phyloP scores from a whole-genome alignment of 2,797 vertebrate species.

The Falco berigora region DNA sequence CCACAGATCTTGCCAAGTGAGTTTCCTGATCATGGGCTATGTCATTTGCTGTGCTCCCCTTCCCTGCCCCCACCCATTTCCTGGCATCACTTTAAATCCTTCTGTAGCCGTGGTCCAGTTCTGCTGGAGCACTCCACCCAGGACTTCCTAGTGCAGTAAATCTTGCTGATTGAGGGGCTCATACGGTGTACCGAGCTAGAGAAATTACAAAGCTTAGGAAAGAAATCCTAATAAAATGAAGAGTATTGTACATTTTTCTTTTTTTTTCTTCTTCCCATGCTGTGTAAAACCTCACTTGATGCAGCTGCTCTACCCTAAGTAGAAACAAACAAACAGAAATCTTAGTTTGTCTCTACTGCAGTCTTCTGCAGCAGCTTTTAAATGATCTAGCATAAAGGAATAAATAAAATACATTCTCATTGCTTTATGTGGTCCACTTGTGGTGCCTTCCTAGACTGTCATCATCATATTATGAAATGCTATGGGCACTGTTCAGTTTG shows the following conservation, averaged over 20 bases:
- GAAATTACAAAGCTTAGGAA: background rate
- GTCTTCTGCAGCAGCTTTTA: background rate
- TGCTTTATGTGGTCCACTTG: background rate
- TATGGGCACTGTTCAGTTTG: background rate
- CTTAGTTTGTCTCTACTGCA: background rate
- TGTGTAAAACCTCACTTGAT: background rate
- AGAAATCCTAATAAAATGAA: background rate
- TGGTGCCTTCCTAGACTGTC: background rate
- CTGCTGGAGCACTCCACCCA: constrained; percentile 51
- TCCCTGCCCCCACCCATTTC: constrained; percentile 71
- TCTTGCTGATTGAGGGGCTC: background rate
- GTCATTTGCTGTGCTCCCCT: constrained; percentile 63
- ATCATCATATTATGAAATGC: background rate
- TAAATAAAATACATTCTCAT: background rate
- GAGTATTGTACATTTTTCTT: background rate
- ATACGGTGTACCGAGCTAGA: background rate
- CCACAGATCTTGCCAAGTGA: constrained; percentile 68
- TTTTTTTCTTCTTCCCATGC: no score
- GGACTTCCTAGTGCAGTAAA: constrained; percentile 38
- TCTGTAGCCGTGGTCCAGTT: constrained; percentile 36
- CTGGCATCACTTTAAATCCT: constrained; percentile 64
- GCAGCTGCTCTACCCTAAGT: background rate
- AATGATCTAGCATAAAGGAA: background rate
- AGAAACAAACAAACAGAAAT: background rate
- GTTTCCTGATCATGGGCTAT: constrained; percentile 69